A percentile compares a stretch with the other conserved stretches of the same genome.
These are phyloP conservation scores for Crotalus viridis DNA, from an alignment of 2,113 vertebrate genomes.

Conservation along the genomic window DNA sequence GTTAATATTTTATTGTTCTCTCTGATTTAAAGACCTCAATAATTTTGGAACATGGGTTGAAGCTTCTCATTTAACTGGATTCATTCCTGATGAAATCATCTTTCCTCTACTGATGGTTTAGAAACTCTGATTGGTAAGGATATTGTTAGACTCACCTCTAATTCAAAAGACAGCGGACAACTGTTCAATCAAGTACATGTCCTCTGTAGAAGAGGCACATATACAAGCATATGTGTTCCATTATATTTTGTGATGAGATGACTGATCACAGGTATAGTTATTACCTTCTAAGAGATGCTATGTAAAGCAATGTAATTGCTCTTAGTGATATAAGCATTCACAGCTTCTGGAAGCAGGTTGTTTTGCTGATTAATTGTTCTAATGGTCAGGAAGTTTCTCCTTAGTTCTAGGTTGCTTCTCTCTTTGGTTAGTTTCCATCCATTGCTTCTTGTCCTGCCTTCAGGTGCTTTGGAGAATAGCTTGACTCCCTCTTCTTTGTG, in stretches of 20 bases:
- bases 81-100: neutral
- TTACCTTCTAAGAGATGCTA: neutral
- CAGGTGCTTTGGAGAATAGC: no score
- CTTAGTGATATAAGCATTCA: neutral
- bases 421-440: no score
- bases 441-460: no score
- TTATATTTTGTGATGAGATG: neutral
- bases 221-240: neutral
- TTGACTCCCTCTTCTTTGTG: no score
- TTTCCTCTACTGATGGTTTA: neutral
- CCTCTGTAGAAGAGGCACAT: neutral
- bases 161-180: neutral
- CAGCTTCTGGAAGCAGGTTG: no score
- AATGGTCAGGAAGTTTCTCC: no score
- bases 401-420: no score
- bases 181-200: neutral
- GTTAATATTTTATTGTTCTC: neutral
- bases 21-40: neutral
- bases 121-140: neutral
- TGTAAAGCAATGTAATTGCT: neutral
- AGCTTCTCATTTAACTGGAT: neutral
- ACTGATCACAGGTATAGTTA: neutral
- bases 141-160: neutral
- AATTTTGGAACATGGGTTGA: neutral
- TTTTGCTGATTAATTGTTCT: no score